Percentiles rank a stretch among this genome's conserved stretches.
Evolutionary conservation across 2,113 vertebrate species (phyloP).

Genomic region (Picathartes gymnocephalus): DNA sequence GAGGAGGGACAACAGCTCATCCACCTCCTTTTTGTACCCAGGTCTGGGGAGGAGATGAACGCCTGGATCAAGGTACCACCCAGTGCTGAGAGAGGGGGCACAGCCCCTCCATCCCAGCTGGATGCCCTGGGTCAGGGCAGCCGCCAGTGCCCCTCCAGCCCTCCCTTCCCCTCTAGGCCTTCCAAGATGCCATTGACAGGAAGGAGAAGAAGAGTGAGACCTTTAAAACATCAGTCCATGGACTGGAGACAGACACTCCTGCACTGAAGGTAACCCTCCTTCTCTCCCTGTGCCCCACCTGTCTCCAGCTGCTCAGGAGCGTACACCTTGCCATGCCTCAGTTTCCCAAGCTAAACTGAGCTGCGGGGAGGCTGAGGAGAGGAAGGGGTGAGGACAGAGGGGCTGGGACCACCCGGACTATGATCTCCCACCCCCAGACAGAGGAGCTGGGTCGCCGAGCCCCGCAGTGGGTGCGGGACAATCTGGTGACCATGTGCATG

Average conservation of each 20-base stretch:
- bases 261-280: slow-evolving; percentile 30
- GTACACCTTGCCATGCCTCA: not conserved
- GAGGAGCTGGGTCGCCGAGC: slow-evolving; percentile 74
- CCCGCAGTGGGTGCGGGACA: slow-evolving; percentile 76
- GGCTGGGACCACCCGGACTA: not conserved
- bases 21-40: slow-evolving; percentile 4
- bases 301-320: too few relatives aligned
- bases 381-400: not conserved
- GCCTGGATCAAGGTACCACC: slow-evolving; percentile 71
- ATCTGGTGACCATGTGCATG: slow-evolving; percentile 81
- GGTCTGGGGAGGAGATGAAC: slow-evolving; percentile 72
- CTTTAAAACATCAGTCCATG: slow-evolving; percentile 64
- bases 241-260: slow-evolving; percentile 5
- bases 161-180: slow-evolving; percentile 55
- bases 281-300: not conserved
- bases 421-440: not conserved
- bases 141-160: not conserved
- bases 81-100: not conserved
- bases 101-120: not conserved
- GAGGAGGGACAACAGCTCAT: not conserved
- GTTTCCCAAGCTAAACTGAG: not conserved
- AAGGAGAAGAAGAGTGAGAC: slow-evolving; percentile 69
- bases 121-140: not conserved
- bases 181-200: slow-evolving; percentile 68
- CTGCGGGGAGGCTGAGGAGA: not conserved